These are phyloP conservation scores for Leptodactylus fuscus DNA, from an alignment of 2,113 vertebrate species.

Conservation along the genomic window DNA sequence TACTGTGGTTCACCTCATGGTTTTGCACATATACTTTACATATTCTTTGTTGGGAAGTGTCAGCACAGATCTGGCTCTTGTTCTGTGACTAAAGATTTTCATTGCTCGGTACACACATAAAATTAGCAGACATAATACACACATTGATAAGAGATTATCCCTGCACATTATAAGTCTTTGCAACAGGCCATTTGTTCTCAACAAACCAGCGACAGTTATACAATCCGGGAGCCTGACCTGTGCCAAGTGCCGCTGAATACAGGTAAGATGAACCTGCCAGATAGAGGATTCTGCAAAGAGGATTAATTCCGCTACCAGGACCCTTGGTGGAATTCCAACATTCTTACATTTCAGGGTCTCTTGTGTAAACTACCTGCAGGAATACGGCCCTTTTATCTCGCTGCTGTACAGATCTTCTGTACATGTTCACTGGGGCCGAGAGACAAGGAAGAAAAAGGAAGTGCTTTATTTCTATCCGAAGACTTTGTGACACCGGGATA, in stretches of 20 bases:
- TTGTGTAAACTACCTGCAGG: background rate
- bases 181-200: constrained; percentile 16
- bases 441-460: background rate
- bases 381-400: constrained; percentile 25
- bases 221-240: background rate
- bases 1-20: too few species aligned
- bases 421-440: constrained; percentile 25
- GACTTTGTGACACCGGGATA: constrained; percentile 15
- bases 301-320: constrained; percentile 9
- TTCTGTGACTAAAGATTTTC: background rate
- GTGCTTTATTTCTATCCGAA: background rate
- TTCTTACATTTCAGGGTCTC: constrained; percentile 28
- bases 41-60: background rate
- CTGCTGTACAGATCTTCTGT: constrained; percentile 42
- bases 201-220: constrained; percentile 4
- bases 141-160: constrained; percentile 28
- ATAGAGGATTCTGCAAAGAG: too few species aligned
- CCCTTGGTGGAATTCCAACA: background rate
- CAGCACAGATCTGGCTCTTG: background rate
- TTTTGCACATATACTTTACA: background rate
- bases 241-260: constrained; percentile 23
- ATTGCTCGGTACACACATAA: constrained; percentile 9
- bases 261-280: constrained; percentile 43
- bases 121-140: constrained; percentile 24
- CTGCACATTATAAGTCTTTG: background rate